Evolutionary conservation across 2,113 vertebrate genomes (phyloP).

Genomic region (Fulica atra): DNA sequence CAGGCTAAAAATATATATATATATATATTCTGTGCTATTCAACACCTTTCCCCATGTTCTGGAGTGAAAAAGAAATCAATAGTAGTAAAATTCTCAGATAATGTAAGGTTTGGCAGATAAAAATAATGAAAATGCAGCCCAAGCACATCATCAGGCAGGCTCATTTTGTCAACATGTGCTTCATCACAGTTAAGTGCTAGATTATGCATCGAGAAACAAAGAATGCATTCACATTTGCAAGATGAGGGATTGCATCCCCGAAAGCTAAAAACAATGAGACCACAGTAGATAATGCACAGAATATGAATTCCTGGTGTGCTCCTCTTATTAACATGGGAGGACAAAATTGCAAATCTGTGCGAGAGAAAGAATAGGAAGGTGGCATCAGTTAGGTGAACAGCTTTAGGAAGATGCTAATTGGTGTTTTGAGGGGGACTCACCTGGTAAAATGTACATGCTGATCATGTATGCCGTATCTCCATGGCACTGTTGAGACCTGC

Average conservation of each 20-base stretch:
- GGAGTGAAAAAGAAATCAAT: constrained; percentile 33
- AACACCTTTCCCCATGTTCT: background rate
- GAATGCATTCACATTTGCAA: background rate
- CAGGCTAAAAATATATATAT: background rate
- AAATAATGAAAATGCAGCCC: constrained; percentile 7
- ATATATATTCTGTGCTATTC: background rate
- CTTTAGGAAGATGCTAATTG: background rate
- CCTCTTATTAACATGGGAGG: background rate
- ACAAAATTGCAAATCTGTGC: background rate
- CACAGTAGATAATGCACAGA: background rate
- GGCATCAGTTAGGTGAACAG: background rate
- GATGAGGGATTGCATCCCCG: background rate
- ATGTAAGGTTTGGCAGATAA: constrained; percentile 28
- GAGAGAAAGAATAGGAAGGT: background rate
- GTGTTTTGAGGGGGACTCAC: background rate
- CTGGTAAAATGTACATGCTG: background rate
- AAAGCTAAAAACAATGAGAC: constrained; percentile 6
- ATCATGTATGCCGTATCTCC: fast-evolving
- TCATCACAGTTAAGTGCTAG: constrained; percentile 40
- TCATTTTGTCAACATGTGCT: constrained; percentile 33
- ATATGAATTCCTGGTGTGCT: background rate
- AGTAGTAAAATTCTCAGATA: constrained; percentile 26
- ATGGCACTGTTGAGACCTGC: background rate
- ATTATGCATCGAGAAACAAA: constrained; percentile 36
- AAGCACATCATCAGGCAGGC: background rate